Evolutionary conservation across 2,113 vertebrate species (phyloP), one percentile per base, ranked within the genome.

Genomic region (Crocuta crocuta): DNA sequence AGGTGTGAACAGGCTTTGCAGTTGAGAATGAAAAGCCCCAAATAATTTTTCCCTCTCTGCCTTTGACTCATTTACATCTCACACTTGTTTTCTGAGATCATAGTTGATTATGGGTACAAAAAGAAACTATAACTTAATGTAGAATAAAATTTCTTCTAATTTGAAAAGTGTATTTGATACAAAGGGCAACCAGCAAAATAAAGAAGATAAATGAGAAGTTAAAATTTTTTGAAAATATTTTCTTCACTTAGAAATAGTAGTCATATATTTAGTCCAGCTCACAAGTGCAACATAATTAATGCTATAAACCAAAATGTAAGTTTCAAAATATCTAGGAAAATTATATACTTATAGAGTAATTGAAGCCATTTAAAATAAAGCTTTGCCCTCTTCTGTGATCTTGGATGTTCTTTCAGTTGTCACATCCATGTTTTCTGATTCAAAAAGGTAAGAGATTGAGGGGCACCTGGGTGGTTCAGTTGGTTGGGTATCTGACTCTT

Each of bases 241-340:
- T 97, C 24, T 45, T 74, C n/a, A 10, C 48, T 76, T 93, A 78
- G 85, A 94, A 92, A 82, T 73, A 39, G 28, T 79, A 76, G n/a
- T 76, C n/a, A 84, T 73, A 31, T 31, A 85, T 71, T 85, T 73
- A 96, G 70, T 1, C 45, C 16, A 73, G 35, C 53, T 76, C 7
- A 94, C 10, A 58, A 70, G 88, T 91, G 13, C 23, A 48, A 3
- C 50, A 35, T 88, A 91, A 89, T 94, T 61, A 43, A 79, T 53
- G 50, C 91, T 98, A 89, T 93, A 95, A 97, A 97, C 96, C 12
- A 97, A 98, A 98, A 97, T 0, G 0, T 96, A n/a, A 84, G 89
- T 93, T 94, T 97, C 89, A 93, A 97, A 96, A 94, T 88, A 63
- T 86, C 89, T 96, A 81, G 9, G 55, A 73, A 80, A 94, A 80